phyloP scores from a whole-genome alignment of 2,797 vertebrate species.

The Carduelis carduelis region DNA sequence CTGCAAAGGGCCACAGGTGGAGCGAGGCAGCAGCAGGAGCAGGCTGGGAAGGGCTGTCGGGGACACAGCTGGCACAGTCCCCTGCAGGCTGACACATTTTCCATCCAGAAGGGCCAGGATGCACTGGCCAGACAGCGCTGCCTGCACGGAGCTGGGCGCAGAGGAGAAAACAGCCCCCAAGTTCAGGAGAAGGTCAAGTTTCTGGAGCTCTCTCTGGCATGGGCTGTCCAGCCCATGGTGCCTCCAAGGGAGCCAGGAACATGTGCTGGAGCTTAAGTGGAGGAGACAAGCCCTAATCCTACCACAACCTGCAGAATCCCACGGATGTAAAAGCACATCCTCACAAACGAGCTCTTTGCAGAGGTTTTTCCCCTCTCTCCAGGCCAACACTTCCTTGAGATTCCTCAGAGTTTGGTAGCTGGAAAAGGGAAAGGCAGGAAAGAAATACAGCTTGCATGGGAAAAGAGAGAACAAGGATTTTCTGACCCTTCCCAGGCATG shows the following conservation, averaged over 20 bases:
- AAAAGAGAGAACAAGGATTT: neutral
- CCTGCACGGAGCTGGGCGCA: neutral
- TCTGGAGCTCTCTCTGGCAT: neutral
- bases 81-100: constrained; percentile 19
- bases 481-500: neutral
- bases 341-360: neutral
- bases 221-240: neutral
- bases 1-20: neutral
- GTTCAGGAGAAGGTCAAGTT: constrained; percentile 16
- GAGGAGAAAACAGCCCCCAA: neutral
- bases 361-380: neutral
- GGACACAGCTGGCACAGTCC: neutral
- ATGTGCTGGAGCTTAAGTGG: neutral
- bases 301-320: neutral
- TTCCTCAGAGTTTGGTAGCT: neutral
- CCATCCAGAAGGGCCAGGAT: constrained; percentile 11
- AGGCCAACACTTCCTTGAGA: neutral
- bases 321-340: neutral
- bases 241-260: neutral
- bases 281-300: neutral
- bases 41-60: neutral
- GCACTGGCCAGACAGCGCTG: constrained; percentile 13
- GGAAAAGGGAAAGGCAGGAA: neutral
- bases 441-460: neutral
- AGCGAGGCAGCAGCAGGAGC: neutral